These are phyloP conservation scores for Marronus borbonicus DNA, from an alignment of 2,888 invertebrate species.

Conservation along the genomic window DNA sequence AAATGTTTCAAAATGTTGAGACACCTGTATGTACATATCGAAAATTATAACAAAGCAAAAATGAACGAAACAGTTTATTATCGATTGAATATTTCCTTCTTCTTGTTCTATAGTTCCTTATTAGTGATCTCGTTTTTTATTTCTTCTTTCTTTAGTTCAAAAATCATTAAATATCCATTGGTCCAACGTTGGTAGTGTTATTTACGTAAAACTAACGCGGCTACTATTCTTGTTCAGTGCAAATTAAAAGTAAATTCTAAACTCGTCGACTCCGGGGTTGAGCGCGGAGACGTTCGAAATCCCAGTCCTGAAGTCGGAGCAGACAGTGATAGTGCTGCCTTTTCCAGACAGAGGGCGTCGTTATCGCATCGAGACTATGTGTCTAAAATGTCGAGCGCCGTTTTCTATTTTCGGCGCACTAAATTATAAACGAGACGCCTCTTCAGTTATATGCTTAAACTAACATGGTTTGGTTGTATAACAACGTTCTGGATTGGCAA, in stretches of 20 bases:
- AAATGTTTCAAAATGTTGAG: too few species aligned
- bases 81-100: too few species aligned
- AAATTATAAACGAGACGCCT: conserved; percentile 52
- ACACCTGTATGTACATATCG: too few species aligned
- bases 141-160: too few species aligned
- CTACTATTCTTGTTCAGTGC: conserved; percentile 8
- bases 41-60: too few species aligned
- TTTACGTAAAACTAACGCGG: conserved; percentile 2
- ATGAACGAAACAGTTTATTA: too few species aligned
- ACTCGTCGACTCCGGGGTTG: conserved; percentile 30
- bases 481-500: conserved; percentile 17
- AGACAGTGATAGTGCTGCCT: conserved; percentile 43
- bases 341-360: conserved; percentile 52
- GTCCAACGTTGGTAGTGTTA: background rate
- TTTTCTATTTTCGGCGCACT: conserved; percentile 50
- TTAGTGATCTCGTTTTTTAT: too few species aligned
- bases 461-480: conserved; percentile 17
- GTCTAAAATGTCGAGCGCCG: conserved; percentile 42
- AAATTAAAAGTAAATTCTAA: conserved; percentile 40
- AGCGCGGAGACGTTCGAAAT: conserved; percentile 34
- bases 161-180: background rate
- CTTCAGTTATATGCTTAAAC: conserved; percentile 44
- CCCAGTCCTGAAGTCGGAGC: conserved; percentile 21
- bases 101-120: too few species aligned
- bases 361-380: conserved; percentile 34